A percentile compares a stretch with the other conserved stretches of the same genome.
These are phyloP conservation scores for Sceloporus tristichus DNA, from an alignment of 2,113 vertebrate genomes.

Conservation along the genomic window DNA sequence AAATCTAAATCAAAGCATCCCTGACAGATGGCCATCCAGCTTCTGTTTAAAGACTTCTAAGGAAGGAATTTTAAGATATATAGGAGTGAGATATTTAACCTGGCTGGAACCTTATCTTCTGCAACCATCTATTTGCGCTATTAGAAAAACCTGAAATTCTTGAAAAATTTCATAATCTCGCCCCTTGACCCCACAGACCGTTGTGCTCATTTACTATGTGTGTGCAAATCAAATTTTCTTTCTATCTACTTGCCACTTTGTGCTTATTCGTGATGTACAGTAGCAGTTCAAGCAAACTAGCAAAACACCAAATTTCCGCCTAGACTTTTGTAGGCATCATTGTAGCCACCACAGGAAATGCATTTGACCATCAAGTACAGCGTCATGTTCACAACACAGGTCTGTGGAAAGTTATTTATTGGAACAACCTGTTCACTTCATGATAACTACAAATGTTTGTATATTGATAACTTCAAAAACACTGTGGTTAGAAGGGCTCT, in stretches of 20 bases:
- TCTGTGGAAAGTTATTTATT: not conserved
- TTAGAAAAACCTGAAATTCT: not conserved
- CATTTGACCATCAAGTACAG: not conserved
- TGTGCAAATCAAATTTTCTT: not conserved
- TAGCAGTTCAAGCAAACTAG: not conserved
- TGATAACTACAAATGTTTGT: not conserved
- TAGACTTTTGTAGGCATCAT: not conserved
- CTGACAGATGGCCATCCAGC: too few relatives aligned
- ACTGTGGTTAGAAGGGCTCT: not conserved
- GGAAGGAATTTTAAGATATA: not conserved
- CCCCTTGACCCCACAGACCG: not conserved
- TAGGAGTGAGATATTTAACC: not conserved
- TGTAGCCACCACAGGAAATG: conserved; percentile 4
- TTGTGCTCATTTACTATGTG: not conserved
- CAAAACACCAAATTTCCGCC: not conserved
- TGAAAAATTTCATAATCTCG: too few relatives aligned
- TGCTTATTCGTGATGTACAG: not conserved
- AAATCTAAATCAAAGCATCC: too few relatives aligned
- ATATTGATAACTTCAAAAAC: not conserved
- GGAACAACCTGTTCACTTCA: not conserved
- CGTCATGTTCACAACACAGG: not conserved
- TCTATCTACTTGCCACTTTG: not conserved
- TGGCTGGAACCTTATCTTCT: not conserved
- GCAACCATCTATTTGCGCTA: too few relatives aligned
- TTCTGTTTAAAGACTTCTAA: too few relatives aligned